Conservation (phyloP, 2,113 vertebrate genomes). For the Sebastes schlegelii region DNA sequence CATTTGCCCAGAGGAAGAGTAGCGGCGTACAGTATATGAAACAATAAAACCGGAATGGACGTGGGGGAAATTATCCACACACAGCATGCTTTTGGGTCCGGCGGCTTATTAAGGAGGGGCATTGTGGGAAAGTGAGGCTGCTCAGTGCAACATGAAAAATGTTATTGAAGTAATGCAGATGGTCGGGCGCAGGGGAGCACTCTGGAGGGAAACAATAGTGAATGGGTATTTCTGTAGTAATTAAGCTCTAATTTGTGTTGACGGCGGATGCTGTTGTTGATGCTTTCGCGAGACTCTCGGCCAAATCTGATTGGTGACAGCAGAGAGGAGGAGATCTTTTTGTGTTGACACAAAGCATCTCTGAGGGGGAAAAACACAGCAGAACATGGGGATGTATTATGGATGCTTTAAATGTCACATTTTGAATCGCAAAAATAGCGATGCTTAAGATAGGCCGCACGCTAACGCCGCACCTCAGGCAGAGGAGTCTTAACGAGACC, state of each 20-base stretch:
- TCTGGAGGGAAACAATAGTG: conserved; percentile 76
- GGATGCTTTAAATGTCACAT: conserved; percentile 47
- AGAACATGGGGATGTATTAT: conserved; percentile 17
- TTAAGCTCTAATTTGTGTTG: conserved; percentile 80
- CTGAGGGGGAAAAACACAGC: background rate
- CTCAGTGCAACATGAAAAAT: conserved; percentile 76
- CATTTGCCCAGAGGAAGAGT: conserved; percentile 68
- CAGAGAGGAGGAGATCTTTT: conserved; percentile 56
- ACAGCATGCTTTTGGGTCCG: conserved; percentile 45
- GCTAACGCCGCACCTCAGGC: background rate
- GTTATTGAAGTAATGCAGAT: conserved; percentile 78
- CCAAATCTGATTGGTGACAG: conserved; percentile 66
- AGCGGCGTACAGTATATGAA: conserved; percentile 45
- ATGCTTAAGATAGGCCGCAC: background rate
- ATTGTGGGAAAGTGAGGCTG: conserved; percentile 72
- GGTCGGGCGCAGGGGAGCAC: conserved; percentile 63
- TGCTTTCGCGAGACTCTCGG: conserved; percentile 46
- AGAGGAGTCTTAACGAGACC: conserved; percentile 17
- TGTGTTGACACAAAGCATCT: conserved; percentile 54
- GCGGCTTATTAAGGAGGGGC: conserved; percentile 53
- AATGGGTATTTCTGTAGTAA: conserved; percentile 77
- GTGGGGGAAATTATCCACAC: conserved; percentile 65
- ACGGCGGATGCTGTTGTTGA: conserved; percentile 55
- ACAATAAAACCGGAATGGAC: conserved; percentile 66
- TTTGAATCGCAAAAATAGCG: conserved; percentile 7